phyloP scores from a whole-genome alignment of 2,797 vertebrate genomes.

The Rhynchotus rufescens region DNA sequence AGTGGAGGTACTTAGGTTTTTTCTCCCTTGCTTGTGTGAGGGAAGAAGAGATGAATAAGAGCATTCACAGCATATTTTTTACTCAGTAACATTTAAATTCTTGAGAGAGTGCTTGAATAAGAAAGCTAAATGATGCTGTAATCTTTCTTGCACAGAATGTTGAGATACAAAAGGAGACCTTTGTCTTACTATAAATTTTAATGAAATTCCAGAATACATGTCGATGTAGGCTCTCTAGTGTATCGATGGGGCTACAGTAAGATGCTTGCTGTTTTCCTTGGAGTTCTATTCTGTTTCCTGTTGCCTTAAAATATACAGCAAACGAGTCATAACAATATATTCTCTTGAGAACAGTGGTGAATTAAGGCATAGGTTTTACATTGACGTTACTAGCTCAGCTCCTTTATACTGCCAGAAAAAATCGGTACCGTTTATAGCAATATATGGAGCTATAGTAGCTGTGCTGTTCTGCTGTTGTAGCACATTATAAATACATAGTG shows the following conservation, averaged over 20 bases:
- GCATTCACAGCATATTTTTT: neutral
- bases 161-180: neutral
- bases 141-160: neutral
- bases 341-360: constrained; percentile 54
- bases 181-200: constrained; percentile 53
- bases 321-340: constrained; percentile 58
- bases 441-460: constrained; percentile 19
- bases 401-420: constrained; percentile 63
- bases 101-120: neutral
- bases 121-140: neutral
- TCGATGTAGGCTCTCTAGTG: constrained; percentile 45
- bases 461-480: constrained; percentile 35
- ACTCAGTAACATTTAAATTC: neutral
- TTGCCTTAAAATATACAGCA: constrained; percentile 57
- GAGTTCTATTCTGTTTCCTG: constrained; percentile 21
- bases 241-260: constrained; percentile 44
- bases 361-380: constrained; percentile 65
- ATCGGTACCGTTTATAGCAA: neutral
- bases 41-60: neutral
- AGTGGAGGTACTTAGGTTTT: neutral
- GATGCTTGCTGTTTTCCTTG: constrained; percentile 58
- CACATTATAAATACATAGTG: constrained; percentile 13
- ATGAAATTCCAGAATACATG: constrained; percentile 45
- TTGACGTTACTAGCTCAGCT: constrained; percentile 57
- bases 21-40: neutral